Evolutionary conservation across 2,113 vertebrate species (phyloP), one percentile per base, ranked within the genome.

Genomic region (Laticauda laticaudata): DNA sequence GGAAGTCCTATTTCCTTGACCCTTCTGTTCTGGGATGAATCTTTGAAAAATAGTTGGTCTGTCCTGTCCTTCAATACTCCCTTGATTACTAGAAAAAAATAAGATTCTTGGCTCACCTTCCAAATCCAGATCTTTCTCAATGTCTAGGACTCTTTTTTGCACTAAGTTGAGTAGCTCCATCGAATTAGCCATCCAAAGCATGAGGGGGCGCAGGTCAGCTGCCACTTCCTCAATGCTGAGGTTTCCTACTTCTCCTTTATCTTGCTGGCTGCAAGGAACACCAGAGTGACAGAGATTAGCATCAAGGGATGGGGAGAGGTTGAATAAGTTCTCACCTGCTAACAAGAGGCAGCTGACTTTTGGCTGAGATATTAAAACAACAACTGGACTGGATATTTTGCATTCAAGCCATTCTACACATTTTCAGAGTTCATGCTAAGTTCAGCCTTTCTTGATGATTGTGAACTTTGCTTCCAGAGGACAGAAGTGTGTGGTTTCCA

Each of bases 181-280:
- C 87, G 99, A 98, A n/a, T 99, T 99, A 88, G 99, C 98, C 99
- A 99, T 98, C 99, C 99, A 99, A 91, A 99, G 98, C 98, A 99
- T 98, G 87, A 99, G 97, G 1, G 99, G 98, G 91, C 97, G 97
- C 88, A 99, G 98, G 94, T 99, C 99, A 20, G 98, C 97, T 0
- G 98, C 98, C 94, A 99, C 98, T 61, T 98, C 98, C 93, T 98
- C 98, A 0, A 98, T 97, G 20, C 98, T 98, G 24, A 98, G 97
- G 0, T 97, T 93, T 94, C 95, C 96, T 86, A 97, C 91, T 89
- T 98, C 98, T 51, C 23, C 89, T 34, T 87, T 95, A 43, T 97
- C 98, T 1, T 98, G 97, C 86, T 98, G 97, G 94, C 98, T 97
- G 96, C 18, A 69, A 64, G 15, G 64, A 11, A n/a, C 26, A 53